phyloP scores from a whole-genome alignment of 2,113 vertebrate genomes.

The Neodontobutis hainanensis region DNA sequence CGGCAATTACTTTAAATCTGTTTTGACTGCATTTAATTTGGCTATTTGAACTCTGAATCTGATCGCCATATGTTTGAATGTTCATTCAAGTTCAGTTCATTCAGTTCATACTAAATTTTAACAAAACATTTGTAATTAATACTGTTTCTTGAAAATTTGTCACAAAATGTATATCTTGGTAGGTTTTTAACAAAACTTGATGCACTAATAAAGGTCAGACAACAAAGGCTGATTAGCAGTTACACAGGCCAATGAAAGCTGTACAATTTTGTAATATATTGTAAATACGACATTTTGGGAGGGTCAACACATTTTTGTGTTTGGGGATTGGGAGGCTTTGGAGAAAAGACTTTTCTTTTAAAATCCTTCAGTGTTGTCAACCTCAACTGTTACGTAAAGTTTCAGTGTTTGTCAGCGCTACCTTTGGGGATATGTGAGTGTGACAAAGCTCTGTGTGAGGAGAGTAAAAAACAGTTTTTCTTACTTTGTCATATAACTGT shows the following conservation, averaged over 20 bases:
- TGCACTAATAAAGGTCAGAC: slow-evolving; percentile 73
- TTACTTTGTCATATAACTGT: slow-evolving; percentile 68
- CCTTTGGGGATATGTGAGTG: slow-evolving; percentile 41
- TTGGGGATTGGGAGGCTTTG: slow-evolving; percentile 47
- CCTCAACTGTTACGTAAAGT: slow-evolving; percentile 70
- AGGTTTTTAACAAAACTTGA: slow-evolving; percentile 83
- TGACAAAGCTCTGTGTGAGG: slow-evolving; percentile 35
- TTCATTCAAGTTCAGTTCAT: no score
- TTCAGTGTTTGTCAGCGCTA: slow-evolving; percentile 66
- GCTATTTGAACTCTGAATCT: slow-evolving; percentile 66
- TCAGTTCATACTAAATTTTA: slow-evolving; percentile 79
- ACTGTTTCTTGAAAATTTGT: slow-evolving; percentile 82
- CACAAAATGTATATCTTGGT: slow-evolving; percentile 91
- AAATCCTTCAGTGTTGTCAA: slow-evolving; percentile 79
- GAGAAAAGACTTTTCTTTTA: slow-evolving; percentile 49
- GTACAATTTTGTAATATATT: slow-evolving; percentile 92
- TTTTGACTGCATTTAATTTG: slow-evolving; percentile 65
- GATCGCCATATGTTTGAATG: slow-evolving; percentile 74
- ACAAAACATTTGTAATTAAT: slow-evolving; percentile 74
- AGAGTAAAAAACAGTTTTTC: slow-evolving; percentile 60
- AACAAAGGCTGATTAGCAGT: slow-evolving; percentile 69
- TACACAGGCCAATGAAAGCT: slow-evolving; percentile 73
- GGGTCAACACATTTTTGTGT: slow-evolving; percentile 48
- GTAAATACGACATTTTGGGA: slow-evolving; percentile 86
- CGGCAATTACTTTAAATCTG: slow-evolving; percentile 49